These are phyloP conservation scores for Pygocentrus nattereri DNA, from an alignment of 2,797 vertebrate species.

Conservation along the genomic window DNA sequence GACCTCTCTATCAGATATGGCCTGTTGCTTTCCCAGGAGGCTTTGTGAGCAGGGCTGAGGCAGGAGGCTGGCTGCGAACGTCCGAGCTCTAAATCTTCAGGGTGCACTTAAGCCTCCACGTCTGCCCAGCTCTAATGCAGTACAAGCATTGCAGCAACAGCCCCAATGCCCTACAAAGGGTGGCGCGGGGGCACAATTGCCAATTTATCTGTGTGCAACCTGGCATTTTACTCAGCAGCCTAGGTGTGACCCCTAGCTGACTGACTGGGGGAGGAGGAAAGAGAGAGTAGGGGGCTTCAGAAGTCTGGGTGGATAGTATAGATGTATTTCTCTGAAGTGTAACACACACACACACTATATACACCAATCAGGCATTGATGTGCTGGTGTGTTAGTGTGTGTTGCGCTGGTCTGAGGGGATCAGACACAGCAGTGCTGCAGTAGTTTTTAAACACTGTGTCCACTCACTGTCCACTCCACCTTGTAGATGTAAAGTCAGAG, in stretches of 20 bases:
- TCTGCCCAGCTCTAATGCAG: constrained; percentile 68
- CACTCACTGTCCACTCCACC: too few relatives aligned
- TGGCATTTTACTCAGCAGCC: constrained; percentile 65
- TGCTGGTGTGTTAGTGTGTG: too few relatives aligned
- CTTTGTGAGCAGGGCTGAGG: constrained; percentile 41
- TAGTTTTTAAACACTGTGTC: too few relatives aligned
- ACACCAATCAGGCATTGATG: too few relatives aligned
- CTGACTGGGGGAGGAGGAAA: not conserved
- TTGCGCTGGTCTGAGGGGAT: too few relatives aligned
- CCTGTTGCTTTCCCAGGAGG: constrained; percentile 43
- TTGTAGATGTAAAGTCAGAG: too few relatives aligned
- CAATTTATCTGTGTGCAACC: constrained; percentile 69
- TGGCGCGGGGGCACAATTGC: constrained; percentile 59
- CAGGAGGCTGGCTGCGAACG: constrained; percentile 7
- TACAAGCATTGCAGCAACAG: constrained; percentile 57
- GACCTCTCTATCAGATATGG: constrained; percentile 50
- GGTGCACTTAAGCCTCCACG: constrained; percentile 60
- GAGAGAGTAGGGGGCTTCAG: not conserved
- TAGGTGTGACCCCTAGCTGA: constrained; percentile 9
- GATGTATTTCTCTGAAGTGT: too few relatives aligned
- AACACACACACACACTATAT: too few relatives aligned
- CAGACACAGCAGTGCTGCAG: too few relatives aligned
- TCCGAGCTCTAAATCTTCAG: constrained; percentile 62
- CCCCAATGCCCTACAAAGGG: constrained; percentile 42
- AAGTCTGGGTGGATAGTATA: too few relatives aligned